Conservation (phyloP, 2,113 vertebrate genomes). For the Cichladusa arquata region DNA sequence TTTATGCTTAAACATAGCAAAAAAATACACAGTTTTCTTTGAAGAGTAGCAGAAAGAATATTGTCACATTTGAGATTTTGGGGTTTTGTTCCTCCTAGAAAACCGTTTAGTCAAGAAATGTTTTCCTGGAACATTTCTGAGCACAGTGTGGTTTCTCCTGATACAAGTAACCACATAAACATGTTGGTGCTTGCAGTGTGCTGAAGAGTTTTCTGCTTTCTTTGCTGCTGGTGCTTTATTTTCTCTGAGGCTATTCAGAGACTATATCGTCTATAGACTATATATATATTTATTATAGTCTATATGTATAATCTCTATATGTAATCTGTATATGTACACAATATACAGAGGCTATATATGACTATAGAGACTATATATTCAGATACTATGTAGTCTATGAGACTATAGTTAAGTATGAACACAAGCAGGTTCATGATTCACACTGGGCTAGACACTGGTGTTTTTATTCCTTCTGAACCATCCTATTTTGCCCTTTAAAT, state of each 20-base stretch:
- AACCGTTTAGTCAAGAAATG: background rate
- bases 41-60: background rate
- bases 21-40: background rate
- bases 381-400: background rate
- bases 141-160: background rate
- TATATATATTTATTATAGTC: background rate
- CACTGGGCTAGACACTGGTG: background rate
- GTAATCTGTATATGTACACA: background rate
- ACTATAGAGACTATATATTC: background rate
- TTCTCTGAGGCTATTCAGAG: background rate
- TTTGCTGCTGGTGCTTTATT: background rate
- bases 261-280: background rate
- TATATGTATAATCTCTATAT: background rate
- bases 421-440: background rate
- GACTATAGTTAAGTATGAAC: background rate
- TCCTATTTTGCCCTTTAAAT: background rate
- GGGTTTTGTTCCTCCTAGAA: background rate
- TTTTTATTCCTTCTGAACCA: background rate
- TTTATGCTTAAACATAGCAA: background rate
- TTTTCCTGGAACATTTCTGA: background rate
- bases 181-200: background rate
- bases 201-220: background rate
- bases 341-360: background rate
- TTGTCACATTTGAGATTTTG: background rate
- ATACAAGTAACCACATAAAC: background rate